Evolutionary conservation across 2,113 vertebrate species (phyloP), one percentile per base, ranked within the genome.

Genomic region (human): DNA sequence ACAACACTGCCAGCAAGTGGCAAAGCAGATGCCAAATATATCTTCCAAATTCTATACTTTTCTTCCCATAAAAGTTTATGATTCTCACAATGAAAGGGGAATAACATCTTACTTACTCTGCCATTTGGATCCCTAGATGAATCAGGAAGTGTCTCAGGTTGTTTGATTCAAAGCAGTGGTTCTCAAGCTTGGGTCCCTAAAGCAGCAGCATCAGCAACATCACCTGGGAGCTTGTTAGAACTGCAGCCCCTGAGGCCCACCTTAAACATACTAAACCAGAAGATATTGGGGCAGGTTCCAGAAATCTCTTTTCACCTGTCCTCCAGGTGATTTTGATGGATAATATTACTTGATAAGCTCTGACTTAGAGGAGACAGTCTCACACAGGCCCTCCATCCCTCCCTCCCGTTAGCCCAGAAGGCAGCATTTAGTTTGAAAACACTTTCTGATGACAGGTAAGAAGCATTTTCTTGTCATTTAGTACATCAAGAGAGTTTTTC

Each of bases 391-490:
- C 7, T 40, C 6, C 61, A 64, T 30, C n/a, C 23, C 35, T 91
- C 5, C 10, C 40, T 70, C 8, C 16, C 25, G 1, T 68, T 55
- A 68, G 22, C 18, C 45, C 57, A 52, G 40, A 80, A 82, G 70
- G 61, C 5, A 57, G 25, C 17, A 16, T 93, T 91, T 64, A 82
- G 64, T 72, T 85, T 66, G 25, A 92, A 85, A 94, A 13, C 4
- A 8, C 59, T 95, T 85, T 82, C 45, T 72, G 32, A 81, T 85
- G 73, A 45, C 4, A 76, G 11, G 43, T 48, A 55, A 57, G 96
- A 55, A 96, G 38, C 2, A 73, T 85, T 95, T 96, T 81, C 78
- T 95, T 90, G 45, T 57, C 66, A 76, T 57, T 93, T 50, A 93
- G 66, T 38, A 90, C 70, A 79, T 94, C 61, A 83, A 61, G 68